Evolutionary conservation across 30 jellyfish, hydroid and myxozoan species (phyloP), one percentile per base, ranked within the genome.

Genomic region (Turritopsis rubra): DNA sequence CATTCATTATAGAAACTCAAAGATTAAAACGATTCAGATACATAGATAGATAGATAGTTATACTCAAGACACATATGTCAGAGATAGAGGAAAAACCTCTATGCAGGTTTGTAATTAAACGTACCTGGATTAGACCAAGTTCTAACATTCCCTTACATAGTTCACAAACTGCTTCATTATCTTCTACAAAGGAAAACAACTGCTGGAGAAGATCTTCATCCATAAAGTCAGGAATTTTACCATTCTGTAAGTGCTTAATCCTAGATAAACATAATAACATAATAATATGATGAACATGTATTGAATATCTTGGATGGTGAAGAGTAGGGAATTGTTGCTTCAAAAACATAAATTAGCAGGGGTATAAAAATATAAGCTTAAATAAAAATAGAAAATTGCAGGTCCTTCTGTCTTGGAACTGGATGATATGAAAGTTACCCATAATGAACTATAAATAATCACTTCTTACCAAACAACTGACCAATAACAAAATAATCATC

Each of bases 161-260:
- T 66, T 70, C 71, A 52, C 66, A 28, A 54, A 65, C 17, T 8
- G n/a, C 82, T 53, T 16, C 53, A 21, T 65, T 41, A 65, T 70
- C 83, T 19, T 26, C 66, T 22, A 8, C 71, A 66, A 73, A 81
- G 71, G 79, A 60, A 31, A 81, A 72, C 65, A 83, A 21, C 28
- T 83, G 70, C 22, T 83, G 29, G 52, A 31, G 54, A 30, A 52
- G 30, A 65, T 79, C 79, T 77, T 83, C 90, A 52, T 53, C 84
- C 85, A 83, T 19, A 65, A 83, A 83, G 72, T 71, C 65, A 30
- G 85, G 90, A 73, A 83, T 41, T 21, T 53, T 53, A 20, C 90
- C 90, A 73, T 83, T 83, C 52, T 83, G 90, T 65, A 83, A 73
- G 72, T 71, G 71, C 29, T 84, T 83, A 41, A 41, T 41, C 60